These are phyloP conservation scores for Rhagoletis pomonella DNA, from an alignment of 1,140 invertebrate species.

Conservation along the genomic window DNA sequence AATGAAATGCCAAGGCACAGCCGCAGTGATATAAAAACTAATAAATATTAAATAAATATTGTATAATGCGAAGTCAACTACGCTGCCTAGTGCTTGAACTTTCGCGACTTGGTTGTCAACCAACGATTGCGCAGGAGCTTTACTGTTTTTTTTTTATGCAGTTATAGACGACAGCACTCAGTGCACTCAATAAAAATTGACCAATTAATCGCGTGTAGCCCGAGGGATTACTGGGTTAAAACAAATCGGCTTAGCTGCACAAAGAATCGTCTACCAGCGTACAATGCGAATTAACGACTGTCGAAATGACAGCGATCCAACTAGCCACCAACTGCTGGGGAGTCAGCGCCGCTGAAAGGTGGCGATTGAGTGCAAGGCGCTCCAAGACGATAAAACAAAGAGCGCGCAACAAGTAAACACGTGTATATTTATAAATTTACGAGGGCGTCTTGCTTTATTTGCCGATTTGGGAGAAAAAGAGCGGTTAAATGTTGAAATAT, in stretches of 20 bases:
- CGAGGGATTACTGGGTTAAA: background rate
- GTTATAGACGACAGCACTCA: background rate
- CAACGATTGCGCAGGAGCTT: background rate
- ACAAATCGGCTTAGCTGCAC: background rate
- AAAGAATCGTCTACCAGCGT: background rate
- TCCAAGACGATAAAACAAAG: background rate
- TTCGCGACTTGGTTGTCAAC: background rate
- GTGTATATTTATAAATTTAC: background rate
- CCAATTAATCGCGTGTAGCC: background rate
- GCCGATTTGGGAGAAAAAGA: background rate
- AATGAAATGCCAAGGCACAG: background rate
- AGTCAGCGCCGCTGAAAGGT: background rate
- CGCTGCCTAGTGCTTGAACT: background rate
- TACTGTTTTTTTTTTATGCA: background rate
- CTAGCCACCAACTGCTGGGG: background rate
- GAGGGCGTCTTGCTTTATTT: background rate
- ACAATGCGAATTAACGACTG: slow-evolving; percentile 22
- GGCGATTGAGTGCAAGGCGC: background rate
- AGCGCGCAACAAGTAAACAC: background rate
- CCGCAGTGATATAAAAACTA: background rate
- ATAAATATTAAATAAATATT: background rate
- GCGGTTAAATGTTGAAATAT: no score
- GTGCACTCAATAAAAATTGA: background rate
- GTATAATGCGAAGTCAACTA: background rate
- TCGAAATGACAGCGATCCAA: slow-evolving; percentile 9